phyloP scores from a whole-genome alignment of 2,888 invertebrate genomes.

The Cephus nigrinus region DNA sequence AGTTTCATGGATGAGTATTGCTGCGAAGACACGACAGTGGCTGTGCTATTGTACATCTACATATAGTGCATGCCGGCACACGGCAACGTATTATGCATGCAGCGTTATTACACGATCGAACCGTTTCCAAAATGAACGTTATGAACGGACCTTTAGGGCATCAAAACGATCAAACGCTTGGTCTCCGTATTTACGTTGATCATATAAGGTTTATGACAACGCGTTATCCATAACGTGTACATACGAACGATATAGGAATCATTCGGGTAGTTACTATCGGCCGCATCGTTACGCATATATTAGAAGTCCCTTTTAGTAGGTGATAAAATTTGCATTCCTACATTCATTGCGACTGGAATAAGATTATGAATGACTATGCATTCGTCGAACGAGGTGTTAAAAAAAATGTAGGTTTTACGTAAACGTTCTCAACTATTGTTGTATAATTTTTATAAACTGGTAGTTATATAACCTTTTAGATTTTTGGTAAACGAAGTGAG shows the following conservation, averaged over 20 bases:
- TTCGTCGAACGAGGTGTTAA: background rate
- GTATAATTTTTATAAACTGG: background rate
- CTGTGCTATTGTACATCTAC: background rate
- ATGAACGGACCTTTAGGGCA: background rate
- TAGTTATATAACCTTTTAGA: background rate
- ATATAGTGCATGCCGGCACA: background rate
- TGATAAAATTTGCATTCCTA: background rate
- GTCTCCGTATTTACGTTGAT: background rate
- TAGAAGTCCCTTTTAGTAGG: background rate
- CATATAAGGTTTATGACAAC: background rate
- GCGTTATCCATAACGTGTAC: background rate
- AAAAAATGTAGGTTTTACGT: background rate
- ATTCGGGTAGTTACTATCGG: background rate
- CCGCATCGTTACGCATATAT: background rate
- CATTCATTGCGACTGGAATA: background rate
- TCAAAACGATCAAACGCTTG: background rate
- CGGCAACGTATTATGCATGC: background rate
- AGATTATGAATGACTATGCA: background rate
- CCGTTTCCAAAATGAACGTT: background rate
- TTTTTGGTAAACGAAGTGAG: background rate
- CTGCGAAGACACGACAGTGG: background rate
- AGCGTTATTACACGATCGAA: background rate
- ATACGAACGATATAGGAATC: background rate
- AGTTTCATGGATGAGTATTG: background rate
- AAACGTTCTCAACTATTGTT: background rate